phyloP scores from a whole-genome alignment of 2,113 vertebrate genomes.

The Pardalotus punctatus region DNA sequence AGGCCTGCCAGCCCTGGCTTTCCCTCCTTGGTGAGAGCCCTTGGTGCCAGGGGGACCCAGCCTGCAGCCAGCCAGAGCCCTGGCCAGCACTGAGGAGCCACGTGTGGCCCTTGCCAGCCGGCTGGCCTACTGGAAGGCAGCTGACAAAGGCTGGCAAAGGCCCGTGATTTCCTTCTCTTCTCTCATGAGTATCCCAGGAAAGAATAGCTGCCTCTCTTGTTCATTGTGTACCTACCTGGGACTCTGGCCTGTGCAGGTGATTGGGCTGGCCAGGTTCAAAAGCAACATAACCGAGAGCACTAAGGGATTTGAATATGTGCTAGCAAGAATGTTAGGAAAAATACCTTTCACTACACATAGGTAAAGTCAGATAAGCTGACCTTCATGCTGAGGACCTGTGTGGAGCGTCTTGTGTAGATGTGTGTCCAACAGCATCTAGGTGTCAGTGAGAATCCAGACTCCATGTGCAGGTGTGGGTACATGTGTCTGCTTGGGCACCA shows the following conservation, averaged over 20 bases:
- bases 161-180: not conserved
- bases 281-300: slow-evolving; percentile 90
- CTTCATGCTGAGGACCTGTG: not conserved
- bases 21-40: not conserved
- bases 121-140: not conserved
- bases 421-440: not conserved
- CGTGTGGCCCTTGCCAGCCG: rapidly evolving
- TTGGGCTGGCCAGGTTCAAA: slow-evolving; percentile 90
- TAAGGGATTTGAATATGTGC: slow-evolving; percentile 88
- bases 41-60: too few species aligned
- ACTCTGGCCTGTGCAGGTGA: not conserved
- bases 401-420: not conserved
- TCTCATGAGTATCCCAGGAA: not conserved
- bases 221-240: rapidly evolving
- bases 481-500: rapidly evolving
- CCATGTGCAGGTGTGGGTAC: rapidly evolving
- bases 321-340: slow-evolving; percentile 80
- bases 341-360: not conserved
- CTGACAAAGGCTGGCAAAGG: not conserved
- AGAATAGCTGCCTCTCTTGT: not conserved
- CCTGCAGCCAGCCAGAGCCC: not conserved
- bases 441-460: not conserved
- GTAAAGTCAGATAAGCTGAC: not conserved
- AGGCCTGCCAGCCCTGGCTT: not conserved
- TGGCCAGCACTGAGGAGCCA: not conserved